Conservation (phyloP, 1,140 invertebrate species). For the Eupeodes corollae region DNA sequence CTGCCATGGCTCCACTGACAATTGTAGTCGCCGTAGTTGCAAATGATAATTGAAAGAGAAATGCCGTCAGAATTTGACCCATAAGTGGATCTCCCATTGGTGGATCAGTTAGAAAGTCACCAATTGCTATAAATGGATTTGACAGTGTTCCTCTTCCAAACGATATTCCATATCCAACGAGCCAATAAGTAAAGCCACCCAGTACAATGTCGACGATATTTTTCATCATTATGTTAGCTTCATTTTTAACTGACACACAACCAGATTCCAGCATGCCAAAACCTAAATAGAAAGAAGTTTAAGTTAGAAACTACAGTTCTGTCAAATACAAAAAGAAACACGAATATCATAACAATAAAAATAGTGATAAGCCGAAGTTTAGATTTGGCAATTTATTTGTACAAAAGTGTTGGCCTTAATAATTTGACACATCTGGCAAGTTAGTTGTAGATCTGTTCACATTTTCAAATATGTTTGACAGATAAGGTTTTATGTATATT, state of each 20-base stretch:
- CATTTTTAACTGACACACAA: slow-evolving; percentile 85
- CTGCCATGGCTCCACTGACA: slow-evolving; percentile 81
- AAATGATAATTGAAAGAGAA: slow-evolving; percentile 79
- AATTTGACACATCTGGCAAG: too few relatives aligned
- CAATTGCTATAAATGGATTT: slow-evolving; percentile 63
- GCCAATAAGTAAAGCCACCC: slow-evolving; percentile 82
- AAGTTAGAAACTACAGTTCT: background rate
- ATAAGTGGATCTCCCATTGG: slow-evolving; percentile 54
- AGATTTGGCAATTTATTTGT: too few relatives aligned
- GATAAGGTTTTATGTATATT: too few relatives aligned
- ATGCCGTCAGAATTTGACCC: slow-evolving; percentile 68
- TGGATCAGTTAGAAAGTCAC: slow-evolving; percentile 61
- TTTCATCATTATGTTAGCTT: slow-evolving; percentile 97
- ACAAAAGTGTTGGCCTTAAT: too few relatives aligned
- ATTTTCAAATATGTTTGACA: too few relatives aligned
- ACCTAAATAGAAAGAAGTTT: slow-evolving; percentile 40
- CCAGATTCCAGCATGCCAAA: slow-evolving; percentile 89
- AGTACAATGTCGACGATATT: slow-evolving; percentile 87
- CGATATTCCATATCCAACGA: slow-evolving; percentile 85
- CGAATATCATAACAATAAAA: too few relatives aligned
- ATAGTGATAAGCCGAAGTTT: too few relatives aligned
- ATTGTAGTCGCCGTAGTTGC: slow-evolving; percentile 87
- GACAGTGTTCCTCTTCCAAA: slow-evolving; percentile 61
- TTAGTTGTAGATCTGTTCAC: too few relatives aligned
- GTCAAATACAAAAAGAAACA: too few relatives aligned